These are phyloP conservation scores for Saguinus imperator DNA, from an alignment of 2,113 vertebrate genomes.

Conservation along the genomic window DNA sequence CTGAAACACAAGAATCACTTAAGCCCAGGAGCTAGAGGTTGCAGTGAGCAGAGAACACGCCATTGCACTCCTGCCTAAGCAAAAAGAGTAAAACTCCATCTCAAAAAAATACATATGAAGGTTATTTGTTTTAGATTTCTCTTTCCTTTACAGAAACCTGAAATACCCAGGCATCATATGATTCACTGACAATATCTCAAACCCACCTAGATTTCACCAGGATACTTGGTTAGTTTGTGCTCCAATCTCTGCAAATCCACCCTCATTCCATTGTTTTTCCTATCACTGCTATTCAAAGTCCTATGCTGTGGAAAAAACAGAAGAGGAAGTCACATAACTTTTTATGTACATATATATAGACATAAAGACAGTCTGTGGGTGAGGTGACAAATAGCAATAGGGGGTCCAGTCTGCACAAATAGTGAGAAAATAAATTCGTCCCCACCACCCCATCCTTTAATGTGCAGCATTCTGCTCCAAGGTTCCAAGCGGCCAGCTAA, in stretches of 20 bases:
- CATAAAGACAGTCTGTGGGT: neutral
- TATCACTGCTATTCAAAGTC: neutral
- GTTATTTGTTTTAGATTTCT: neutral
- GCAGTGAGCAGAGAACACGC: no score
- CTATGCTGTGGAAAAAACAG: neutral
- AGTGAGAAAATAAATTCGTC: conserved; percentile 59
- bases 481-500: neutral
- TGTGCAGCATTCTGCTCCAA: neutral
- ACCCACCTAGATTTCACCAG: neutral
- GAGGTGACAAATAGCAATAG: neutral
- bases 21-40: no score
- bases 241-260: neutral
- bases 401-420: neutral
- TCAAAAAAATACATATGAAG: neutral
- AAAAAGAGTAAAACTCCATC: no score
- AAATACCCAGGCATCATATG: neutral
- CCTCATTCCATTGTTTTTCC: neutral
- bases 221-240: neutral
- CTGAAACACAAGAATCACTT: no score
- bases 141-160: neutral
- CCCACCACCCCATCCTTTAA: neutral
- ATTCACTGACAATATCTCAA: neutral
- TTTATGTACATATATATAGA: neutral
- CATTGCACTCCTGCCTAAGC: no score
- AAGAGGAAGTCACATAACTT: neutral